Evolutionary conservation across 2,797 vertebrate species (phyloP).

Genomic region (Myotis vivesi): DNA sequence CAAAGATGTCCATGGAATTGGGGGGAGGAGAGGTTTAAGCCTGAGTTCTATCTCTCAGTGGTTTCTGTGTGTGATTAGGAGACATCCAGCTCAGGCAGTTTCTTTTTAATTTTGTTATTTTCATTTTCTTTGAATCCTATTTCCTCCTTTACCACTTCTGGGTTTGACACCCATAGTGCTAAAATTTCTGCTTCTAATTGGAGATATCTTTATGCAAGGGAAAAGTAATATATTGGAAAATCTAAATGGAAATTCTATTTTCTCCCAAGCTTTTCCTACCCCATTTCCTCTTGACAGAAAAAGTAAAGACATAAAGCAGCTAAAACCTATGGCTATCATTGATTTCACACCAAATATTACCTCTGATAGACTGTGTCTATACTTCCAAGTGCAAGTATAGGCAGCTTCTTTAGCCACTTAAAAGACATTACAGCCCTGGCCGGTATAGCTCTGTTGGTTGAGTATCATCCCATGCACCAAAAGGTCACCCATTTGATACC

Average conservation of each 20-base stretch:
- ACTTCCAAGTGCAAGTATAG: background rate
- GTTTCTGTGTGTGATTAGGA: background rate
- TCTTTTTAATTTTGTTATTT: constrained; percentile 18
- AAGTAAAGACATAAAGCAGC: background rate
- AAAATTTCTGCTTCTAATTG: background rate
- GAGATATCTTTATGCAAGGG: background rate
- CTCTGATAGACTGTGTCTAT: background rate
- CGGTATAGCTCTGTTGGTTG: background rate
- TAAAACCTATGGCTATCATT: constrained; percentile 8
- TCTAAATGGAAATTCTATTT: background rate
- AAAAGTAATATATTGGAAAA: constrained; percentile 29
- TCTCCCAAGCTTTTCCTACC: background rate
- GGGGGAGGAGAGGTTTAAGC: background rate
- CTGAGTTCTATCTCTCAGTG: background rate
- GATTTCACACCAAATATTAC: constrained; percentile 2
- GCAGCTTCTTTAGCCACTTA: constrained; percentile 3
- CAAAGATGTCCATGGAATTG: background rate
- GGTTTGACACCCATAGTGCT: background rate
- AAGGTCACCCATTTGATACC: background rate
- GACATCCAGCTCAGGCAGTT: background rate
- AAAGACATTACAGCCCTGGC: background rate
- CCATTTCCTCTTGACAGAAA: constrained; percentile 18
- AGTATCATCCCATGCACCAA: background rate
- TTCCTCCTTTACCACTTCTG: constrained; percentile 10
- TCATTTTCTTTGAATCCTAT: constrained; percentile 33